Base-by-base conservation (phyloP, 2,888 invertebrate species). In the Sminthurides aquaticus region DNA sequence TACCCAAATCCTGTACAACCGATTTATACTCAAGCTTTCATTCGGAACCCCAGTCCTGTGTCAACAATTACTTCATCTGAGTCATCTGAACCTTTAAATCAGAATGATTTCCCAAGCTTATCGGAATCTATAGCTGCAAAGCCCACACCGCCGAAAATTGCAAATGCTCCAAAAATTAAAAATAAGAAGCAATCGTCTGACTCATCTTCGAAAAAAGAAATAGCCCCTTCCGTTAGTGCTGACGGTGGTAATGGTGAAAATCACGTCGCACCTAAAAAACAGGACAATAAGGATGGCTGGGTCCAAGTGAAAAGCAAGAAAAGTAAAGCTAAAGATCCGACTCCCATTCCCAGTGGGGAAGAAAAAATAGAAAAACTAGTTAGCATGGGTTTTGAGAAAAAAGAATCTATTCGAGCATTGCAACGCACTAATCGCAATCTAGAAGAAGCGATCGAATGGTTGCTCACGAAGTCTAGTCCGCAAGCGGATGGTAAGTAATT, bases 301-400 rank as follows among this genome's bases (percentile, higher is more conserved):
- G 58, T 62, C 34, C 57, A 66, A 59, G 66, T 66, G 2, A 57
- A 62, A 26, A 61, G 56, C 49, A 66, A 66, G 62, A 60, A 65
- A 27, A 20, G 27, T 3, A 57, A 62, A 57, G 34, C 25, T 1
- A 60, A 65, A 48, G 65, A 60, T 22, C 27, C 60, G 5, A n/a
- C 52, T 15, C 61, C 65, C 1, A 49, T 61, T 3, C 57, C 65
- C 2, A 62, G 29, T 54, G 69, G 69, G 1, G 70, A 71, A 49
- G 69, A 74, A 29, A 74, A 72, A 55, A 64, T 74, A 52, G 69
- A 71, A 22, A 20, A 59, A 8, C 64, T 74, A 29, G 67, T 66
- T 2, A 66, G 67, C 65, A 72, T 74, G 74, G 74, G 74, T 5
- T 74, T 70, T 64, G 65, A 67, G 25, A 74, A 69, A 55, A 59